phyloP scores from a whole-genome alignment of 2,888 invertebrate genomes.

The Incurvaria masculella region DNA sequence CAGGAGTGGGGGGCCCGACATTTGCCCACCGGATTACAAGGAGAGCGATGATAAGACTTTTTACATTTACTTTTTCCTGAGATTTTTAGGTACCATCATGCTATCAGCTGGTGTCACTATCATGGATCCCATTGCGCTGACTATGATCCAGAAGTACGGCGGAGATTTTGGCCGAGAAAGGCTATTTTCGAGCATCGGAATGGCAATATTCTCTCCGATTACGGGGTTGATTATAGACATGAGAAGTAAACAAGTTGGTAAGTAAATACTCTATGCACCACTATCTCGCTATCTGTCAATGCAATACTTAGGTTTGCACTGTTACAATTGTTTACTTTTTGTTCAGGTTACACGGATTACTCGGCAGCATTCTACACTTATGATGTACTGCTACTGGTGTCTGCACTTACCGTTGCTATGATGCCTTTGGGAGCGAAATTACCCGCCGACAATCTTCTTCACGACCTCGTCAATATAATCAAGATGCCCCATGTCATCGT shows the following conservation, averaged over 20 bases:
- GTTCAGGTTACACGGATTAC: constrained; percentile 74
- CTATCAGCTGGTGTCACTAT: constrained; percentile 83
- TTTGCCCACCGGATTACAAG: constrained; percentile 77
- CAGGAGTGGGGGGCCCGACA: constrained; percentile 69
- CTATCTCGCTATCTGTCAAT: constrained; percentile 40
- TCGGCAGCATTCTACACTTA: constrained; percentile 86
- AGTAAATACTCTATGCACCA: constrained; percentile 25
- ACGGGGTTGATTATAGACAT: constrained; percentile 77
- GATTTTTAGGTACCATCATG: constrained; percentile 79
- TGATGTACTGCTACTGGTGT: constrained; percentile 68
- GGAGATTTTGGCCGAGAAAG: constrained; percentile 81
- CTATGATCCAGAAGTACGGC: constrained; percentile 80
- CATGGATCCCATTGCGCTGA: constrained; percentile 84
- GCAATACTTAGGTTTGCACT: constrained; percentile 37
- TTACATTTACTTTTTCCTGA: constrained; percentile 76
- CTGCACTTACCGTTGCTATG: constrained; percentile 69
- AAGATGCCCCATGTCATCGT: constrained; percentile 76
- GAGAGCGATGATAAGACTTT: constrained; percentile 75
- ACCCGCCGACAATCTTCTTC: constrained; percentile 73
- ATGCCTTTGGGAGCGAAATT: constrained; percentile 77
- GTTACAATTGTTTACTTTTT: constrained; percentile 31
- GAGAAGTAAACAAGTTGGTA: constrained; percentile 58
- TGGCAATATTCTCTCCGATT: constrained; percentile 79
- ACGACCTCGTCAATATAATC: constrained; percentile 71
- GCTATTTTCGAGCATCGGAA: constrained; percentile 76